phyloP scores from a whole-genome alignment of 2,797 vertebrate species.

The Sebastes wilsoni region DNA sequence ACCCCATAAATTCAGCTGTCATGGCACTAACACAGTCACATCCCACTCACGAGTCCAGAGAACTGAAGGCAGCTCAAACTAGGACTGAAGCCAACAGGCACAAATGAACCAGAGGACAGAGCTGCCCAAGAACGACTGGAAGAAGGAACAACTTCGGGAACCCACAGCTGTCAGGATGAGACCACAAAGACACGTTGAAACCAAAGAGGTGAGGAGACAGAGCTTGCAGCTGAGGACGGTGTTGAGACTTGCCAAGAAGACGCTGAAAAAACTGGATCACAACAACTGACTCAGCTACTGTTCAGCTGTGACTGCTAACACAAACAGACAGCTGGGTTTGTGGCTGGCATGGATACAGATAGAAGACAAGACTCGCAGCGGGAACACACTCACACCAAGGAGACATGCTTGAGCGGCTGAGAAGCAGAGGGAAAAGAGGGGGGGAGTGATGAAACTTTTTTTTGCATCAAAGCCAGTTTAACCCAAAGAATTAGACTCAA shows the following conservation, averaged over 20 bases:
- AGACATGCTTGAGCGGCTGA: slow-evolving; percentile 6
- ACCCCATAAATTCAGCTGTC: neutral
- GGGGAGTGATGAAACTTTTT: neutral
- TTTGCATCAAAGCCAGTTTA: slow-evolving; percentile 2
- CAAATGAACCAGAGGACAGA: neutral
- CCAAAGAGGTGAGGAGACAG: neutral
- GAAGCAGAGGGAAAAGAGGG: neutral
- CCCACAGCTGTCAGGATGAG: slow-evolving; percentile 9
- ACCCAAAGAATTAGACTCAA: slow-evolving; percentile 6
- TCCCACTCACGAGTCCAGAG: neutral
- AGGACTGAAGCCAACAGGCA: neutral
- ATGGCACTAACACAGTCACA: neutral
- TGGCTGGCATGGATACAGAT: slow-evolving; percentile 40
- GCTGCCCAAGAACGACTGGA: neutral
- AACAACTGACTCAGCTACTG: slow-evolving; percentile 36
- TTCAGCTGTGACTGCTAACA: slow-evolving; percentile 42
- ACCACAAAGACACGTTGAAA: slow-evolving; percentile 2
- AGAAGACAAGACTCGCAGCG: neutral
- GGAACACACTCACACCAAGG: neutral
- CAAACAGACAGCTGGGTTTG: slow-evolving; percentile 39
- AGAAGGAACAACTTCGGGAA: neutral
- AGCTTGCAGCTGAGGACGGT: slow-evolving; percentile 12
- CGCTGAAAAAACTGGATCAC: slow-evolving; percentile 32
- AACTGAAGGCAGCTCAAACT: neutral
- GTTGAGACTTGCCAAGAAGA: slow-evolving; percentile 12